Conservation (phyloP, 1,140 invertebrate species). For the Atta cephalotes region DNA sequence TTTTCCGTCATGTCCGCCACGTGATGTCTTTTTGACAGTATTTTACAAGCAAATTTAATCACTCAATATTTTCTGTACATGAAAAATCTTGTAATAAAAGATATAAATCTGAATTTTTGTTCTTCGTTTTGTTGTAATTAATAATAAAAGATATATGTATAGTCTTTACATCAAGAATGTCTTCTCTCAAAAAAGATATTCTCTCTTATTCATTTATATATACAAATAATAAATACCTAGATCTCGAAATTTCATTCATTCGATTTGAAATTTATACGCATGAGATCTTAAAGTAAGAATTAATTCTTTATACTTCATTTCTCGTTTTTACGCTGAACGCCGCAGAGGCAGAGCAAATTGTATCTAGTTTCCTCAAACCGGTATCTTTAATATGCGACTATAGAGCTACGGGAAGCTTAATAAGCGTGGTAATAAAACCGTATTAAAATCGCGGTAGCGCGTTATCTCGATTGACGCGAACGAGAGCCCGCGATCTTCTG, state of each 20-base stretch:
- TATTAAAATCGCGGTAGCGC: constrained; percentile 25
- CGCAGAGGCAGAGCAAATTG: neutral
- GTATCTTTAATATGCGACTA: constrained; percentile 5
- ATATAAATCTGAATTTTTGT: neutral
- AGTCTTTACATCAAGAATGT: neutral
- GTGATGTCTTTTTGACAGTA: constrained; percentile 12
- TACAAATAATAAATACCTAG: neutral
- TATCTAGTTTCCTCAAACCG: neutral
- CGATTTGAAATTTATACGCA: neutral
- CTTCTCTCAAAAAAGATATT: neutral
- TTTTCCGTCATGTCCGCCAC: neutral
- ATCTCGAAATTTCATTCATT: neutral
- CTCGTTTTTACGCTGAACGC: neutral
- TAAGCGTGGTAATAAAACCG: constrained; percentile 40
- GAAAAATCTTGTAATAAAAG: neutral
- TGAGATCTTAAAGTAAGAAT: neutral
- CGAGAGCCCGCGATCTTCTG: constrained; percentile 27
- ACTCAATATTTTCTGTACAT: neutral
- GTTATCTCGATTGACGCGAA: constrained; percentile 23
- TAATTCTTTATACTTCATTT: neutral
- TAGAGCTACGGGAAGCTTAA: constrained; percentile 13
- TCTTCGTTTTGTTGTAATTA: neutral
- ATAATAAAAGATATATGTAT: neutral
- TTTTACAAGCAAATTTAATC: neutral
- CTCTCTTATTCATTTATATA: neutral